Base-by-base conservation (phyloP, 2,113 vertebrate genomes). In the Perca schrenkii region DNA sequence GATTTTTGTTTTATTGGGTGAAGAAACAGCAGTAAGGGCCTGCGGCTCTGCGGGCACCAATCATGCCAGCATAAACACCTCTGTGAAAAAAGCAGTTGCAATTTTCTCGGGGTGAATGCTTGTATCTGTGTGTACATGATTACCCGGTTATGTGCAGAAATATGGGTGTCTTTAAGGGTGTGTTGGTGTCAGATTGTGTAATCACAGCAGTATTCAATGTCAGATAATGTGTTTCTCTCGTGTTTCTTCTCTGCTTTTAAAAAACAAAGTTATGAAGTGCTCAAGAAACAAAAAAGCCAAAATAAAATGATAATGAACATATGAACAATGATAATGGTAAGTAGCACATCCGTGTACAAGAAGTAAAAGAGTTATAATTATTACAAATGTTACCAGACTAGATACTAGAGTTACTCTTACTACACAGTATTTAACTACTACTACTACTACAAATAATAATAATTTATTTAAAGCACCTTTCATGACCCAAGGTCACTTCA, bases 31-130 rank as follows among this genome's bases (percentile, higher is more conserved):
- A 84, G 80, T 86, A 77, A 86, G 88, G 79, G 80, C 74, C 77
- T 88, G 85, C 21, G 64, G 71, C 82, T 87, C 86, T 87, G 87
- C 56, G 69, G 86, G 91, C 80, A 85, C 77, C 82, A 53, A 79
- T 91, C 89, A 91, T 80, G 88, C 88, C 82, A 92, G 87, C 86
- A 88, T 93, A 90, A 94, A 93, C 90, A 93, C 79, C 88, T 88
- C 72, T 79, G 77, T 86, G 83, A 80, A 11, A 88, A 72, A 63
- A 82, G 60, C 84, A 71, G 76, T 86, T 73, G 53, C 87, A 83
- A 73, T 84, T 80, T 88, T n/a, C 74, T 74, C 8, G 2, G 68
- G 79, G 34, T 85, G 85, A 86, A 74, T 80, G 80, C 46, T 73
- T 52, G 57, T 54, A 46, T 86, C 72, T 82, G 77, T 82, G 64